Percentiles rank a stretch among this genome's conserved stretches.
These are phyloP conservation scores for Geophilus truncorum DNA, from an alignment of 2,888 invertebrate genomes.

Conservation along the genomic window DNA sequence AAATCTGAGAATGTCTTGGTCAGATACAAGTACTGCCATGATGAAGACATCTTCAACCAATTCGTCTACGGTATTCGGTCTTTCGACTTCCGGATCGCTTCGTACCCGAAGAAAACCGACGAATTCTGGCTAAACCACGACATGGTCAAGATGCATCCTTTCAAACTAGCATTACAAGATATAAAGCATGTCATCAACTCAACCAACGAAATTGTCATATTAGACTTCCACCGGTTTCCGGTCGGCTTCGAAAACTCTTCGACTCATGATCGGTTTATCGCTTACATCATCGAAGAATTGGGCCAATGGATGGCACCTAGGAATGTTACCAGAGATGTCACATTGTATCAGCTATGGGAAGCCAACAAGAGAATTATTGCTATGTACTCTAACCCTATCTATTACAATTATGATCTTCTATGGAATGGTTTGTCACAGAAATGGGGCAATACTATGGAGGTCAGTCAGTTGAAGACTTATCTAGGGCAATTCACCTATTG, in stretches of 20 bases:
- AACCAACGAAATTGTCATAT: slow-evolving; percentile 53
- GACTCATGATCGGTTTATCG: slow-evolving; percentile 56
- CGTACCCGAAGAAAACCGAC: slow-evolving; percentile 52
- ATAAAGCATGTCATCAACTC: slow-evolving; percentile 43
- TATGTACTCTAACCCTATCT: slow-evolving; percentile 56
- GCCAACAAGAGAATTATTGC: slow-evolving; percentile 57
- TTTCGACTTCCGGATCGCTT: slow-evolving; percentile 72
- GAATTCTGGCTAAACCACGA: slow-evolving; percentile 68
- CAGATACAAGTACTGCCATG: slow-evolving; percentile 39
- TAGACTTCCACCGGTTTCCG: slow-evolving; percentile 79
- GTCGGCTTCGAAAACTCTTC: slow-evolving; percentile 54
- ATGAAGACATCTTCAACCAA: slow-evolving; percentile 52
- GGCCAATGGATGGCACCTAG: slow-evolving; percentile 57
- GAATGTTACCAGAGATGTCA: slow-evolving; percentile 53
- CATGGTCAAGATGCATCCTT: slow-evolving; percentile 62
- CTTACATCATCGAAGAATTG: slow-evolving; percentile 56
- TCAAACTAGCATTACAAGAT: slow-evolving; percentile 55
- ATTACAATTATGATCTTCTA: slow-evolving; percentile 36
- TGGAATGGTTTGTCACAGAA: background rate
- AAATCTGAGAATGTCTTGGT: slow-evolving; percentile 31
- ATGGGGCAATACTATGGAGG: background rate
- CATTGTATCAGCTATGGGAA: slow-evolving; percentile 57
- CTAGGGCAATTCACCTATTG: slow-evolving; percentile 46
- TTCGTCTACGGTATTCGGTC: slow-evolving; percentile 78
- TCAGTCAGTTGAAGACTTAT: slow-evolving; percentile 53